A percentile compares a stretch with the other conserved stretches of the same genome.
Evolutionary conservation across 1,140 invertebrate species (phyloP).

Genomic region (Oedothorax gibbosus): DNA sequence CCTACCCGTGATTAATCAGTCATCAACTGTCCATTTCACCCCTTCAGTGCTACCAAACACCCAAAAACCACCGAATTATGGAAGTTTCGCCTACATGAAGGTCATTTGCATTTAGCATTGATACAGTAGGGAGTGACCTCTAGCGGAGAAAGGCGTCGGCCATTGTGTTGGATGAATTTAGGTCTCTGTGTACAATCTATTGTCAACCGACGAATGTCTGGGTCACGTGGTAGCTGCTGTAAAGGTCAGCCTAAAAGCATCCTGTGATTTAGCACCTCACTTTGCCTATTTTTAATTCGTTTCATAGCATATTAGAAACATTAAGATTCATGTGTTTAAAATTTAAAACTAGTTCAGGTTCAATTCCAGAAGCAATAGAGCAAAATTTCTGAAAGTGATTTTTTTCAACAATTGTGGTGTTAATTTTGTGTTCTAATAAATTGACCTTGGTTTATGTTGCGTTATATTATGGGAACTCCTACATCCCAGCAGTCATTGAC

Average conservation of each 20-base stretch:
- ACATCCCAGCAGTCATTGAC: too few relatives aligned
- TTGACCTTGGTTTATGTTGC: too few relatives aligned
- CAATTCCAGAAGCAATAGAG: too few relatives aligned
- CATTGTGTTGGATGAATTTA: conserved; percentile 55
- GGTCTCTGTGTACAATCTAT: conserved; percentile 48
- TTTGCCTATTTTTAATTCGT: background rate
- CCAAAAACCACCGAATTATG: conserved; percentile 7
- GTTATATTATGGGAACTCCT: too few relatives aligned
- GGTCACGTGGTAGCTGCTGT: conserved; percentile 55
- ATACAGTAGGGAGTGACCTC: conserved; percentile 35
- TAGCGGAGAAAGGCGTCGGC: conserved; percentile 47
- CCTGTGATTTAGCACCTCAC: conserved; percentile 40
- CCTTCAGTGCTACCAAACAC: background rate
- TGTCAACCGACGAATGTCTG: conserved; percentile 50
- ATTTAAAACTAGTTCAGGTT: too few relatives aligned
- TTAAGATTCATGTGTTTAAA: background rate
- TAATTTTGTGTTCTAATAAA: too few relatives aligned
- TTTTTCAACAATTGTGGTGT: too few relatives aligned
- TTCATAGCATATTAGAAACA: background rate
- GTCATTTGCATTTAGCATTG: conserved; percentile 40
- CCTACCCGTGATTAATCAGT: background rate
- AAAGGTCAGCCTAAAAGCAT: conserved; percentile 41
- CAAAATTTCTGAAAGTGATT: too few relatives aligned
- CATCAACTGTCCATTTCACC: background rate
- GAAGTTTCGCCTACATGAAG: conserved; percentile 21